Evolutionary conservation across 1,140 invertebrate genomes (phyloP).

Genomic region (Drosophila bifasciata): DNA sequence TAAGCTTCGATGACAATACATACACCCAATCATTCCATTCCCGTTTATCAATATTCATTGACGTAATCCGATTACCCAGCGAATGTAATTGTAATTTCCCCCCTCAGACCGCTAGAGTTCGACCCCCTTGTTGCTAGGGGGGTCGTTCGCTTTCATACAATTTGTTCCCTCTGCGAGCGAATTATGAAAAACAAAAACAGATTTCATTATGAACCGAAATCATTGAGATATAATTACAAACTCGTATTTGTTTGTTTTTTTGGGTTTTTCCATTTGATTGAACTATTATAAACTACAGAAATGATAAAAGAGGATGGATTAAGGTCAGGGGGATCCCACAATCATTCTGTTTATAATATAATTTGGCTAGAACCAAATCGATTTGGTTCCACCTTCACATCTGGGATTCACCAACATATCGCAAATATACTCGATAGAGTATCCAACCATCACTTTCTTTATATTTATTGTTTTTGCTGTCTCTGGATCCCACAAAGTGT

Average conservation of each 20-base stretch:
- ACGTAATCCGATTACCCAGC: constrained; percentile 68
- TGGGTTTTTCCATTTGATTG: constrained; percentile 13
- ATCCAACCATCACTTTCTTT: too few relatives aligned
- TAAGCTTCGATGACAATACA: constrained; percentile 36
- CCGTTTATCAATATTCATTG: constrained; percentile 67
- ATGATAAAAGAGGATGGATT: background rate
- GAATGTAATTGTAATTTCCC: constrained; percentile 49
- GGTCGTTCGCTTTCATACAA: constrained; percentile 4
- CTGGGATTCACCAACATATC: too few relatives aligned
- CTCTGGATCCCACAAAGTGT: constrained; percentile 14
- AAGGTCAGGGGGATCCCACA: too few relatives aligned
- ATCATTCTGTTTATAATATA: too few relatives aligned
- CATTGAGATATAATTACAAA: constrained; percentile 22
- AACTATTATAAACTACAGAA: constrained; percentile 1
- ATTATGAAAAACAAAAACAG: constrained; percentile 48
- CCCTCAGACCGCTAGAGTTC: constrained; percentile 1
- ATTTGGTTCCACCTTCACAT: too few relatives aligned
- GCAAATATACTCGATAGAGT: too few relatives aligned
- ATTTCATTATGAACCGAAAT: constrained; percentile 35
- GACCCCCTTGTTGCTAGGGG: constrained; percentile 29
- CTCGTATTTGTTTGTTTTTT: background rate
- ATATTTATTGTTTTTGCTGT: background rate
- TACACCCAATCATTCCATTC: background rate
- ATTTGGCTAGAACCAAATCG: too few relatives aligned
- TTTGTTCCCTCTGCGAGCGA: constrained; percentile 17